Conservation (phyloP, 2,888 invertebrate species). For the Amphipoea oculea region DNA sequence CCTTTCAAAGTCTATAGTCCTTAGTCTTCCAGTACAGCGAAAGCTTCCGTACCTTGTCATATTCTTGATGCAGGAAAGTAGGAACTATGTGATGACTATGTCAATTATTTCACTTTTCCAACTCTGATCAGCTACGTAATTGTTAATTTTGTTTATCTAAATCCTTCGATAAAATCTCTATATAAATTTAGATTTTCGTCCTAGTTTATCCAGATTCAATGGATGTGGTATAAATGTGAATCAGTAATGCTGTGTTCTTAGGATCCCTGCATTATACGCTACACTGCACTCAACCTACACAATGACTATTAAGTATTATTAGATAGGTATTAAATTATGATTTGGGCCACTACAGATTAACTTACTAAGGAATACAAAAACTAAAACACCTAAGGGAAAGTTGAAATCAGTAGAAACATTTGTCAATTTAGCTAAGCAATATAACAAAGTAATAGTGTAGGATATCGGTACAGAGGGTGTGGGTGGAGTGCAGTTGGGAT, state of each 20-base stretch:
- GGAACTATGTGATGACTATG: constrained; percentile 90
- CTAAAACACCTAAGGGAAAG: constrained; percentile 2
- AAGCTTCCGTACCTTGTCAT: constrained; percentile 84
- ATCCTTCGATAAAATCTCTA: constrained; percentile 75
- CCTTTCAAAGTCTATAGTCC: constrained; percentile 78
- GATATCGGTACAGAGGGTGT: constrained; percentile 34
- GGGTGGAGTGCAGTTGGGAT: constrained; percentile 77
- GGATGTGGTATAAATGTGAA: constrained; percentile 88
- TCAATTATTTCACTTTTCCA: constrained; percentile 89
- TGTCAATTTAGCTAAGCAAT: constrained; percentile 53
- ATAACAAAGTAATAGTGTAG: constrained; percentile 38
- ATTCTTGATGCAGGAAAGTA: constrained; percentile 86
- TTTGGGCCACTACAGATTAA: constrained; percentile 31
- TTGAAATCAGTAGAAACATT: constrained; percentile 26
- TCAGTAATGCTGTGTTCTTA: constrained; percentile 87
- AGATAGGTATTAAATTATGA: constrained; percentile 32
- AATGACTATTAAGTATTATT: constrained; percentile 33
- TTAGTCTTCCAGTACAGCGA: constrained; percentile 88
- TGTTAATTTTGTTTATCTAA: constrained; percentile 71
- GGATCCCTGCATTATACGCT: constrained; percentile 80
- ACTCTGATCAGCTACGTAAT: constrained; percentile 79
- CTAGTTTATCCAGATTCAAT: constrained; percentile 85
- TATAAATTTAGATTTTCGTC: constrained; percentile 81
- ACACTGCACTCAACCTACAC: constrained; percentile 78
- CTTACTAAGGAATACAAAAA: constrained; percentile 28